phyloP scores from a whole-genome alignment of 2,797 vertebrate genomes.

The Microtus californicus region DNA sequence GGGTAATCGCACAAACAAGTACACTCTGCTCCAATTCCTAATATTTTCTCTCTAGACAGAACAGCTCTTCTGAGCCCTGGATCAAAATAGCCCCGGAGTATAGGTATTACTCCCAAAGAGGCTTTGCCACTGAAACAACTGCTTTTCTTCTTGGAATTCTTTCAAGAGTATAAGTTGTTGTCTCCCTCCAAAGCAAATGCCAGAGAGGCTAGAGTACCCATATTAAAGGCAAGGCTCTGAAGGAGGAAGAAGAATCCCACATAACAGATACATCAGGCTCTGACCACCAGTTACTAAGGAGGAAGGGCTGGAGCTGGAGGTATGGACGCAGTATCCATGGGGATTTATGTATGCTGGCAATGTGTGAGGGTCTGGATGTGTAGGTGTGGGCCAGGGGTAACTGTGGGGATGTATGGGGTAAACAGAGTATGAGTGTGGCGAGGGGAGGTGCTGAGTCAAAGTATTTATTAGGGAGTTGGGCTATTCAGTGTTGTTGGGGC shows the following conservation, averaged over 20 bases:
- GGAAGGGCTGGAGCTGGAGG: not conserved
- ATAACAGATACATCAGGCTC: not conserved
- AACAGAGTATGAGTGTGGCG: not conserved
- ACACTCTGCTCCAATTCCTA: not conserved
- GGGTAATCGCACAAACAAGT: slow-evolving; percentile 33
- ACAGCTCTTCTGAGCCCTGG: slow-evolving; percentile 29
- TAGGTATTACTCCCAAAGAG: not conserved
- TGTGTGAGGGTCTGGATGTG: too few relatives aligned
- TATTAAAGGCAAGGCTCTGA: not conserved
- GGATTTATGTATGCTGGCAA: not conserved
- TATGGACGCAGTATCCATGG: not conserved
- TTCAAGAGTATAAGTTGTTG: slow-evolving; percentile 55
- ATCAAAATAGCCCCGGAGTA: not conserved
- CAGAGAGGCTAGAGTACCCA: not conserved
- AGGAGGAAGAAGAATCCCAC: not conserved
- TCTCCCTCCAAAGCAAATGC: slow-evolving; percentile 59
- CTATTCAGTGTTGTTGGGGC: not conserved
- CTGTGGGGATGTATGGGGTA: not conserved
- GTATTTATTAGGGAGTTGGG: not conserved
- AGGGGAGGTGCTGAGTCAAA: not conserved
- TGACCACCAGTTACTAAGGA: not conserved
- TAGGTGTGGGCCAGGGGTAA: not conserved
- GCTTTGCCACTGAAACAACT: slow-evolving; percentile 77
- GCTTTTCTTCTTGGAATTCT: slow-evolving; percentile 36
- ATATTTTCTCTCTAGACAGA: slow-evolving; percentile 6